Base-by-base conservation (phyloP, 2,888 invertebrate species). In the Liopterus haemorrhoidalis region DNA sequence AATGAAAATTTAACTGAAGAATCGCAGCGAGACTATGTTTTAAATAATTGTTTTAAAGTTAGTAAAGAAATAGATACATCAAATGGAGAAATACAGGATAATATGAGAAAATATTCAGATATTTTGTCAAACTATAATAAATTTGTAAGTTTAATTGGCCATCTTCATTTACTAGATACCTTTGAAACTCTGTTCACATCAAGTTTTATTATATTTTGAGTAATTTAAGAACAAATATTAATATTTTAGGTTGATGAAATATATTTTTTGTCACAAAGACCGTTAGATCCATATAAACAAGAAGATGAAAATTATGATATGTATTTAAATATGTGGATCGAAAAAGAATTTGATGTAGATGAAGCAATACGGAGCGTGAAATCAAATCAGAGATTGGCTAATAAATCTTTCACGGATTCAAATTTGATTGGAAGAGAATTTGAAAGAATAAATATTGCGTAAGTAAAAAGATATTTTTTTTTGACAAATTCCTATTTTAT, bases 271-370 rank as follows among this genome's bases (percentile, higher is more conserved):
- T 32, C 22, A 18, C 41, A 35, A 42, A 42, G 33, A 35, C 42
- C 42, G n/a, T 24, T 44, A 22, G 20, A 44, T 16, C 30, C 15
- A 11, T 44, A 37, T 12, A 21, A 31, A 21, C 24, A 37, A 31
- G 22, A 44, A 18, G 22, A 31, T n/a, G 43, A 44, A 2, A 22
- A 30, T 30, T 44, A 30, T 12, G 21, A 37, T 12, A 37, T 32
- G 12, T 37, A 37, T 31, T 22, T 44, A n/a, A 20, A 31, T 37
- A 30, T 37, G 18, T 44, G 43, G 43, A 37, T 44, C 11, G n/a
- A 33, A 31, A 44, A 44, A 31, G 24, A 21, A n/a, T 37, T 44
- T 37, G 37, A 42, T 18, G 20, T 25, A 19, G 16, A 22, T 14
- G 24, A 27, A n/a, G 24, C n/a, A n/a, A n/a, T n/a, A n/a, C n/a